Base-by-base conservation (phyloP, 2,113 vertebrate genomes). In the Paedocypris sp. region DNA sequence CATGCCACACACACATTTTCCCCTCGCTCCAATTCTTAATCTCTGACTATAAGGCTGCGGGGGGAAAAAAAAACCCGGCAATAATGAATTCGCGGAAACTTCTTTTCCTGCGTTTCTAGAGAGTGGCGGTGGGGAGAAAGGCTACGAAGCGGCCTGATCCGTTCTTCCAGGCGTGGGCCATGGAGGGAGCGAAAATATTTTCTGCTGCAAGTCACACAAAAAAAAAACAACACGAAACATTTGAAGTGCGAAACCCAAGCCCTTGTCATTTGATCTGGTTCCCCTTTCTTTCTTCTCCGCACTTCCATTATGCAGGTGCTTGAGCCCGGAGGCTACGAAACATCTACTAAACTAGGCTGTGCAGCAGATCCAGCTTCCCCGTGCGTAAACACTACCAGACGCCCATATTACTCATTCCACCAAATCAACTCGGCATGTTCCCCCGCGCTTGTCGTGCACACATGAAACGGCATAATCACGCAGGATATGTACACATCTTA, bases 21-120 rank as follows among this genome's bases (percentile, higher is more conserved):
- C 33, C 58, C 45, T 62, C 66, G 64, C 69, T 70, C 76, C 73
- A 64, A 66, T 68, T 65, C 66, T 61, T 82, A 82, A 85, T 82
- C 81, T 71, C 69, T 68, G 61, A 36, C 67, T 66, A 70, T 51
- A 74, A 52, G 70, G 58, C 60, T 51, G 25, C 15, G 8, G 15
- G 53, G 13, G 47, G 50, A 12, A 62, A 56, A 69, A 64, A 59
- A 46, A 19, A 66, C 28, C n/a, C n/a, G 6, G 18, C 28, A 7
- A 33, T 20, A 16, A 15, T 43, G n/a, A n/a, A n/a, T 36, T 49
- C 33, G 60, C 18, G 60, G 53, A 69, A 51, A 42, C 51, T 2
- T 8, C n/a, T 38, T 60, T 59, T 29, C 29, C 25, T 35, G 22
- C 51, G 48, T 10, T 35, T 50, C 13, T 47, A 9, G 43, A 41